Evolutionary conservation across 2,888 invertebrate genomes (phyloP), one percentile per base, ranked within the genome.

Genomic region (Incurvaria masculella): DNA sequence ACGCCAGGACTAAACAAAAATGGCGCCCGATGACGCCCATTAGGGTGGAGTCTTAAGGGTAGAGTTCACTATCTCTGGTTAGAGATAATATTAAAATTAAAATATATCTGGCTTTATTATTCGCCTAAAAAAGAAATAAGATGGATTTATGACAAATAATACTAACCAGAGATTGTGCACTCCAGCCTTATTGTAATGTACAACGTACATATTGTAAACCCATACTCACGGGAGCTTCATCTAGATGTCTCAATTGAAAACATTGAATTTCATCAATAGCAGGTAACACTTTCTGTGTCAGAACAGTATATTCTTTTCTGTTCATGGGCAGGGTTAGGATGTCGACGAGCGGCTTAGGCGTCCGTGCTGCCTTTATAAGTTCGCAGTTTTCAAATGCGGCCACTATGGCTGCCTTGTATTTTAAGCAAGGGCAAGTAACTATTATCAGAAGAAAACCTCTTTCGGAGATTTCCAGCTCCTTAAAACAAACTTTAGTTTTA

Each of bases 391-490:
- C 26, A 49, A 78, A 69, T 68, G 72, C 68, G 26, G 63, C 53
- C 1, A 66, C 56, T 40, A 78, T 49, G 21, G 67, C 69, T 4
- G 62, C 49, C 54, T 69, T 75, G 49, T 71, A 72, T 33, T 58
- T 56, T 6, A 61, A 20, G 56, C 72, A 73, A 2, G 73, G 68
- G 26, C 66, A 66, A 59, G 59, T 66, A 42, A 78, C 57, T 4
- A 76, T 46, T 2, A 72, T 73, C 46, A 78, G 44, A 17, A 75
- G 74, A 51, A 78, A 78, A 0, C 78, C 78, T 56, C 73, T 63
- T 2, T 69, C 68, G 4, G 23, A 10, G 5, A 23, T 10, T 23
- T 23, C 23, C 23, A 10, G 23, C 23, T 23, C 4, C 23, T 10
- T 23, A 10, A 23, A 23, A 23, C 4, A 23, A 23, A 23, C 4